Base-by-base conservation (phyloP, 2,888 invertebrate genomes). In the Amphimallon solstitiale region DNA sequence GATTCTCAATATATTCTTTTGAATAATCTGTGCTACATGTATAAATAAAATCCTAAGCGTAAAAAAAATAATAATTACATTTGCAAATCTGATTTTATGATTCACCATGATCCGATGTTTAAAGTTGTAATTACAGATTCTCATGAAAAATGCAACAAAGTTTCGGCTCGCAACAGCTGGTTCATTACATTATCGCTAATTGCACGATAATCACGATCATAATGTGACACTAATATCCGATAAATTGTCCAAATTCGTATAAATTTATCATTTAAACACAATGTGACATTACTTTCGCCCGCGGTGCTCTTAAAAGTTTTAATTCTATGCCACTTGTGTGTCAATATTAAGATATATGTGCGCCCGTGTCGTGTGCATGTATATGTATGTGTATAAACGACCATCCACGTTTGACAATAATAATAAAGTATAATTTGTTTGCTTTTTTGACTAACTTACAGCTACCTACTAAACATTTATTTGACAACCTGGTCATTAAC, bases 401-500 rank as follows among this genome's bases (percentile, higher is more conserved):
- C 56, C 12, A 56, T 43, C 4, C 14, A 17, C 56, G 56, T 56
- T 56, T 56, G 56, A 56, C 56, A 56, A 56, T 56, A 56, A 40
- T 56, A 56, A 56, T 56, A 56, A 56, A 56, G 40, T 56, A 43
- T 56, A 56, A 56, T 56, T 40, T 56, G 56, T 56, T 56, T 56
- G 56, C 56, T 56, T 56, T 52, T 56, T 56, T 56, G 56, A 56
- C 56, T 56, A 56, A 56, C 56, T 56, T 56, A 56, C 56, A 56
- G 56, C 56, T 56, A 56, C 56, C 40, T 56, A 56, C 56, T 56
- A 56, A 56, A 56, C 56, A 56, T 56, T 56, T 56, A 56, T 56
- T 56, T 56, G 56, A 56, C 56, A 21, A 40, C 56, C 17, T 23
- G 38, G 56, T 56, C 56, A 40, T 56, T 56, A 56, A 56, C 56